Percentiles rank a stretch among this genome's conserved stretches.
Conservation (phyloP, 1,140 invertebrate genomes). For the Cotesia vestalis region DNA sequence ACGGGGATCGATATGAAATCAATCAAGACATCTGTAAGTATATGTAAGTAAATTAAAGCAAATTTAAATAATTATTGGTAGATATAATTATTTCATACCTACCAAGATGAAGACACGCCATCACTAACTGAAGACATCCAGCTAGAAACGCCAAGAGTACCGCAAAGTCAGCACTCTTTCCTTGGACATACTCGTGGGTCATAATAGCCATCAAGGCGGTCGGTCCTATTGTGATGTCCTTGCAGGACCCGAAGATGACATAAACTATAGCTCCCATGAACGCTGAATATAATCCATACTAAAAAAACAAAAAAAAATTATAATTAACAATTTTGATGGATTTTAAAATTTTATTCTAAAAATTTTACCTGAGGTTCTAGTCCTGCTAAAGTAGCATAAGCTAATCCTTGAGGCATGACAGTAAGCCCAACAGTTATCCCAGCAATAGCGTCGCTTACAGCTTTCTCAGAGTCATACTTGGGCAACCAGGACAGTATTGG, state of each 20-base stretch:
- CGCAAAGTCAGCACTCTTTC: constrained; percentile 79
- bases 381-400: constrained; percentile 85
- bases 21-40: constrained; percentile 84
- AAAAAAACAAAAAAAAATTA: constrained; percentile 60
- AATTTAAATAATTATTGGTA: neutral
- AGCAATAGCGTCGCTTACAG: constrained; percentile 80
- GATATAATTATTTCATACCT: constrained; percentile 37
- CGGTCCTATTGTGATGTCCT: constrained; percentile 90
- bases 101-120: constrained; percentile 86
- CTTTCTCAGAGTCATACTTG: constrained; percentile 76
- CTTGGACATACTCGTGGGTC: constrained; percentile 78
- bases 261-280: constrained; percentile 95
- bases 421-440: constrained; percentile 87
- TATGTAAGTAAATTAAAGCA: neutral
- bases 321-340: constrained; percentile 1
- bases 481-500: constrained; percentile 77
- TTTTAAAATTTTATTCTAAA: constrained; percentile 8
- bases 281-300: constrained; percentile 91
- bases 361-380: constrained; percentile 78
- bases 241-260: constrained; percentile 86
- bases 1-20: constrained; percentile 95
- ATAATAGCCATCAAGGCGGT: constrained; percentile 85
- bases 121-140: constrained; percentile 82
- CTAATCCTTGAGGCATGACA: constrained; percentile 88
- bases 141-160: constrained; percentile 84